A percentile compares a stretch with the other conserved stretches of the same genome.
These are phyloP conservation scores for Pterostichus niger DNA, from an alignment of 2,888 invertebrate species.

Conservation along the genomic window DNA sequence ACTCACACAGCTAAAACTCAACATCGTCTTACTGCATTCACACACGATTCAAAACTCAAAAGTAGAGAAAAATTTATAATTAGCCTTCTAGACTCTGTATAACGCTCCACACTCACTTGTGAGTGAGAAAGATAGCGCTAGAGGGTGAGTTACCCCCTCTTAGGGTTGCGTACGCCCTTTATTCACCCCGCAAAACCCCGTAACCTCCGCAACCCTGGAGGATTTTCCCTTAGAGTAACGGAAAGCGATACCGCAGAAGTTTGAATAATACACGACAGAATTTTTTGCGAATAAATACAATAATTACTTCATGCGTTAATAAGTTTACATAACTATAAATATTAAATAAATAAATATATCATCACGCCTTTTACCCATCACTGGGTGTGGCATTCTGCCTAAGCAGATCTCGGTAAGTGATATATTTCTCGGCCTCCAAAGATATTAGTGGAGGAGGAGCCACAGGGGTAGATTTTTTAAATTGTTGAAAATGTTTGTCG, in stretches of 20 bases:
- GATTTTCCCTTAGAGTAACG: neutral
- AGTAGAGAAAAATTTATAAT: constrained; percentile 60
- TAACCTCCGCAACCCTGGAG: neutral
- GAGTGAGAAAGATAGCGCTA: neutral
- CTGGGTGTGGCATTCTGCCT: too few relatives aligned
- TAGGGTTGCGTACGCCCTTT: constrained; percentile 28
- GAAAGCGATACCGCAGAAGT: constrained; percentile 14
- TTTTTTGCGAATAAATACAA: neutral
- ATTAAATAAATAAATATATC: too few relatives aligned
- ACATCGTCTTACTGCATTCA: too few relatives aligned
- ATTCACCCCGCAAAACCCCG: neutral
- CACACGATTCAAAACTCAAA: constrained; percentile 18
- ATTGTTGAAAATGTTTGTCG: too few relatives aligned
- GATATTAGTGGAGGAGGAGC: too few relatives aligned
- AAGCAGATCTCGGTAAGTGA: too few relatives aligned
- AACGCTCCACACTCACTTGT: neutral
- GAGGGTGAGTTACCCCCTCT: constrained; percentile 33
- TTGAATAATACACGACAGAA: neutral
- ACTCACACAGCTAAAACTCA: too few relatives aligned
- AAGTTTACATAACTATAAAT: too few relatives aligned
- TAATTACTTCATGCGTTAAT: too few relatives aligned
- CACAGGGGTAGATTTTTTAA: too few relatives aligned
- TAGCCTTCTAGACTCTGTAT: constrained; percentile 24
- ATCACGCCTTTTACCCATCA: too few relatives aligned
- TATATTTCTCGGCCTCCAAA: too few relatives aligned